phyloP scores from a whole-genome alignment of 2,113 vertebrate species.

The Stercorarius parasiticus region DNA sequence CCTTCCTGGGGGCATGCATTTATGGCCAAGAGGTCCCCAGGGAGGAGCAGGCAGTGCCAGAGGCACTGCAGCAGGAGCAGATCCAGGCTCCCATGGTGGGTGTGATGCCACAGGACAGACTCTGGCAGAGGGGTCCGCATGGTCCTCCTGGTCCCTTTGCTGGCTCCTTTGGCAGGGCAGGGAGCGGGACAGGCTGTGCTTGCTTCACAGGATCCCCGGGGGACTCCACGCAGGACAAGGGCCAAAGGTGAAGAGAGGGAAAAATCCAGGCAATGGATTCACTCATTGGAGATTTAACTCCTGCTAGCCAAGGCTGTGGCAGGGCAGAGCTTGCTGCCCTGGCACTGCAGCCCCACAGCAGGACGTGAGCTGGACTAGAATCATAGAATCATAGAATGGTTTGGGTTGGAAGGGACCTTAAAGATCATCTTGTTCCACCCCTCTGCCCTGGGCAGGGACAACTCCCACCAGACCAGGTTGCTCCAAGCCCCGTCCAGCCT shows the following conservation, averaged over 20 bases:
- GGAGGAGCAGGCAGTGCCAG: background rate
- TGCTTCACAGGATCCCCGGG: background rate
- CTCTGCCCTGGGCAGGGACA: background rate
- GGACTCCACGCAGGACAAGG: background rate
- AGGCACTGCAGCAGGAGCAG: background rate
- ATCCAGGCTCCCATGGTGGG: background rate
- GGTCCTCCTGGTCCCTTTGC: background rate
- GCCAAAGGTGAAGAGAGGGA: background rate
- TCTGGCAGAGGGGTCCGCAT: fast-evolving
- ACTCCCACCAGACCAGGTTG: background rate
- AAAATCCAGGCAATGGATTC: background rate
- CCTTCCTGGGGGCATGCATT: background rate
- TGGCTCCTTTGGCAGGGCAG: background rate
- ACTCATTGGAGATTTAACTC: background rate
- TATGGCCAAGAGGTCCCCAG: background rate
- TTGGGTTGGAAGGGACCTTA: background rate
- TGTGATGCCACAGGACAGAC: background rate
- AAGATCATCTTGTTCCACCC: background rate
- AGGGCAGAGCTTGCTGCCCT: background rate
- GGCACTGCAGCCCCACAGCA: background rate
- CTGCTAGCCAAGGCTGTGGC: background rate
- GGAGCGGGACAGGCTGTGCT: background rate
- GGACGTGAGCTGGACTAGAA: background rate
- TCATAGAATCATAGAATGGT: background rate
- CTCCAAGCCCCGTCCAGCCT: background rate